Evolutionary conservation across 1,140 invertebrate species (phyloP).

Genomic region (Gonatopus flavifemur): DNA sequence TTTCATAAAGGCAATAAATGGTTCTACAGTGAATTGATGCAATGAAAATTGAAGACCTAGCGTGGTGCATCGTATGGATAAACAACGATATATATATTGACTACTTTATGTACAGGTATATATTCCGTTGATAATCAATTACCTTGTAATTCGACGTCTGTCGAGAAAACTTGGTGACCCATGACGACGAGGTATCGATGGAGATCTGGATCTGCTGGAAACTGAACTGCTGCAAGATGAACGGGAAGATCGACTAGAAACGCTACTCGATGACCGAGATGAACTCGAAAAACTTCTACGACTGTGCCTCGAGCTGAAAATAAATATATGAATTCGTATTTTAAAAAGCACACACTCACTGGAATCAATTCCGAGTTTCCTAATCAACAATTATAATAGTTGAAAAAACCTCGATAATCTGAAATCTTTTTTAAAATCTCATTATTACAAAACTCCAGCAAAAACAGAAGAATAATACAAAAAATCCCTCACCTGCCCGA

Average conservation of each 20-base stretch:
- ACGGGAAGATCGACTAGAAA: constrained; percentile 39
- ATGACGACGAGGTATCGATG: constrained; percentile 82
- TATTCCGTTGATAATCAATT: constrained; percentile 40
- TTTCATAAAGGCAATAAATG: constrained; percentile 12
- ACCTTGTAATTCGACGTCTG: constrained; percentile 88
- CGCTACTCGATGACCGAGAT: constrained; percentile 45
- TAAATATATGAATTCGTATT: too few species aligned
- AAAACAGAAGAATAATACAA: too few species aligned
- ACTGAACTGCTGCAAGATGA: constrained; percentile 43
- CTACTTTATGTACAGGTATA: constrained; percentile 4
- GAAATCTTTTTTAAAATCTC: too few species aligned
- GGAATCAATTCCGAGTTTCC: too few species aligned
- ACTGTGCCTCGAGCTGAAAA: constrained; percentile 42
- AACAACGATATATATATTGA: constrained; percentile 16
- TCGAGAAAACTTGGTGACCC: constrained; percentile 91
- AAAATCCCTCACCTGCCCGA: constrained; percentile 45
- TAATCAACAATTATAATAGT: too few species aligned
- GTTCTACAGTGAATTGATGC: constrained; percentile 24
- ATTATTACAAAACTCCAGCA: too few species aligned
- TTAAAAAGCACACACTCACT: too few species aligned
- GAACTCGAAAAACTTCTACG: constrained; percentile 49
- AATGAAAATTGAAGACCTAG: constrained; percentile 23
- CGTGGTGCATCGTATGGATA: constrained; percentile 23
- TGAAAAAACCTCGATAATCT: too few species aligned
- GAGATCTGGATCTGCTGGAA: constrained; percentile 70